Evolutionary conservation across 2,113 vertebrate species (phyloP).

Genomic region (Lampris incognitus): DNA sequence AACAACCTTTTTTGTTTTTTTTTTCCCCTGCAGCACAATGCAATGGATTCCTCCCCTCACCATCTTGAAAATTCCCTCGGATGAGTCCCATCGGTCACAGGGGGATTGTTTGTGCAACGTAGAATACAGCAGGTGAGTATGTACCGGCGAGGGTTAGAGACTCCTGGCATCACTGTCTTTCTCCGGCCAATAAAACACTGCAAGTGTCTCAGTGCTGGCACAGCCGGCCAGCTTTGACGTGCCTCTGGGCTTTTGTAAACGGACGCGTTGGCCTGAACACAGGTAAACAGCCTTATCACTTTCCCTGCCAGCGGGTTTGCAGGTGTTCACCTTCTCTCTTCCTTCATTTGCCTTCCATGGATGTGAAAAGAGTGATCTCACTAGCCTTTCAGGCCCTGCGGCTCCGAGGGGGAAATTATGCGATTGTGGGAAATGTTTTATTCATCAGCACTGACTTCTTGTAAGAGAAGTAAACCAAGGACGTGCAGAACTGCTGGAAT

Average conservation of each 20-base stretch:
- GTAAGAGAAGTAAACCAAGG: not conserved
- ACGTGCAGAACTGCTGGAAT: not conserved
- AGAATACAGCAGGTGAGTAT: constrained; percentile 66
- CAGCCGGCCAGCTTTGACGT: constrained; percentile 60
- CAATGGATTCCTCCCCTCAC: constrained; percentile 18
- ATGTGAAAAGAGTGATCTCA: constrained; percentile 42
- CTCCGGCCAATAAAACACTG: constrained; percentile 57
- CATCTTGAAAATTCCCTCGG: constrained; percentile 26
- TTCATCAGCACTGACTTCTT: constrained; percentile 7
- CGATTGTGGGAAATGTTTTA: constrained; percentile 1
- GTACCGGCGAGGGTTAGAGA: constrained; percentile 46
- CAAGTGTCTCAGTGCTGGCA: constrained; percentile 58
- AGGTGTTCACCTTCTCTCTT: constrained; percentile 29
- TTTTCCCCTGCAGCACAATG: constrained; percentile 1
- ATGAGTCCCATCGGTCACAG: constrained; percentile 55
- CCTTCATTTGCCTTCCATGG: constrained; percentile 32
- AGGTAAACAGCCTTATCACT: constrained; percentile 74
- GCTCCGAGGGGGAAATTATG: constrained; percentile 35
- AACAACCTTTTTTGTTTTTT: not conserved
- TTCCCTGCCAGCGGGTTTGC: constrained; percentile 52
- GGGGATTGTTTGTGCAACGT: constrained; percentile 43
- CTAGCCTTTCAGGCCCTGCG: constrained; percentile 21
- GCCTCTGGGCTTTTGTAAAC: constrained; percentile 74
- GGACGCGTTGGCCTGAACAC: constrained; percentile 59
- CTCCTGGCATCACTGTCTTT: constrained; percentile 44